Conservation (phyloP, 2,888 invertebrate genomes). For the Epistrophe grossulariae region DNA sequence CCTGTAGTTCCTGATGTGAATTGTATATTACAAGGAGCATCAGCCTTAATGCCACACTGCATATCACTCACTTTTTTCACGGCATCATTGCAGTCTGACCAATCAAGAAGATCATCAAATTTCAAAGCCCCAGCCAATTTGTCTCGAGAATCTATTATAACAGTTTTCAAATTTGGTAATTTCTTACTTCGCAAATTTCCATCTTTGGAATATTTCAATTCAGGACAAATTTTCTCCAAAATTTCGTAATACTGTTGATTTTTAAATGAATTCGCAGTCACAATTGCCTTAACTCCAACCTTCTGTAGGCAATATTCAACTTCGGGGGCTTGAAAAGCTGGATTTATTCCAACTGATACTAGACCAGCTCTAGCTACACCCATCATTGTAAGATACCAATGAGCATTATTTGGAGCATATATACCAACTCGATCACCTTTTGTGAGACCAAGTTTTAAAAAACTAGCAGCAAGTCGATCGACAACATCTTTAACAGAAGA, state of each 20-base stretch:
- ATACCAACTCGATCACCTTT: slow-evolving; percentile 90
- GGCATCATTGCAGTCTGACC: slow-evolving; percentile 77
- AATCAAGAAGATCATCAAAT: slow-evolving; percentile 81
- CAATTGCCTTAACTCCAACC: slow-evolving; percentile 87
- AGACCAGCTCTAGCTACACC: slow-evolving; percentile 89
- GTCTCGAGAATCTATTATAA: slow-evolving; percentile 85
- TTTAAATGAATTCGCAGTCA: slow-evolving; percentile 86
- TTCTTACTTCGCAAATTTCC: slow-evolving; percentile 83
- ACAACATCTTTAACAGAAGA: slow-evolving; percentile 83
- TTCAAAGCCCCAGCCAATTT: slow-evolving; percentile 83
- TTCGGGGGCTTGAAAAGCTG: slow-evolving; percentile 88
- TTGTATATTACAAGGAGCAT: slow-evolving; percentile 89
- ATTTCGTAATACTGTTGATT: slow-evolving; percentile 88
- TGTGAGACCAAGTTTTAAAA: slow-evolving; percentile 87
- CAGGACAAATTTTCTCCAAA: slow-evolving; percentile 85
- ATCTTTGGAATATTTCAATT: slow-evolving; percentile 82
- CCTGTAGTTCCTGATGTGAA: slow-evolving; percentile 92
- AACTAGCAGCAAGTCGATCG: slow-evolving; percentile 88
- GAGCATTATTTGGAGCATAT: slow-evolving; percentile 89
- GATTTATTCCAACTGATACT: slow-evolving; percentile 89
- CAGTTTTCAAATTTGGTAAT: slow-evolving; percentile 84
- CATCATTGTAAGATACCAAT: slow-evolving; percentile 89
- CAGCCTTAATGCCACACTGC: slow-evolving; percentile 86
- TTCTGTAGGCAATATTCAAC: slow-evolving; percentile 88
- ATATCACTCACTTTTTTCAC: slow-evolving; percentile 74